These are phyloP conservation scores for Pipistrellus pipistrellus DNA, from an alignment of 2,797 vertebrate genomes.

Conservation along the genomic window DNA sequence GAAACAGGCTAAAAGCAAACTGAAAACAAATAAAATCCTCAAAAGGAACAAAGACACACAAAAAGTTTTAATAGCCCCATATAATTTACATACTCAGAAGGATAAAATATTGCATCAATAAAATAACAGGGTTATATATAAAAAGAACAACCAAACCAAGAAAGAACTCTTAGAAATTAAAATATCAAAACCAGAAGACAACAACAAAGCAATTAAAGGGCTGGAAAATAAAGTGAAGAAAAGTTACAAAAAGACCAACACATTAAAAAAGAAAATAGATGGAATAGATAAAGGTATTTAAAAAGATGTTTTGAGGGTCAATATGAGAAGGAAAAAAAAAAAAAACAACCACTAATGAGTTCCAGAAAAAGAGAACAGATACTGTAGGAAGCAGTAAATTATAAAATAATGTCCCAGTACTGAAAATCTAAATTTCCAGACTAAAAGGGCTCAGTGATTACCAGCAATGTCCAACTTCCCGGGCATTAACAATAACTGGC, in stretches of 20 bases:
- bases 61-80: not conserved
- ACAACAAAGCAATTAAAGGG: not conserved
- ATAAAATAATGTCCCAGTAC: not conserved
- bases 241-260: constrained; percentile 11
- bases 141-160: not conserved
- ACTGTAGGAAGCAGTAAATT: not conserved
- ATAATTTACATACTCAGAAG: not conserved
- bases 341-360: not conserved
- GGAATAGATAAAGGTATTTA: not conserved
- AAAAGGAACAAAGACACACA: not conserved
- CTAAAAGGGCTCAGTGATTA: not conserved
- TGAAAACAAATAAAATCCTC: constrained; percentile 31
- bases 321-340: not conserved
- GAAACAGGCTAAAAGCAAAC: constrained; percentile 26
- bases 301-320: not conserved
- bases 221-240: constrained; percentile 5
- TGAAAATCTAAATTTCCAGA: constrained; percentile 6
- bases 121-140: not conserved
- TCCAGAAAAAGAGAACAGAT: not conserved
- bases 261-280: not conserved
- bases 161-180: not conserved
- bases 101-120: not conserved
- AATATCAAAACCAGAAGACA: not conserved
- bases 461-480: not conserved
- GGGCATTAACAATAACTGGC: not conserved